Base-by-base conservation (phyloP, 64 coral and sea anemone species). In the Cladopsammia gracilis region DNA sequence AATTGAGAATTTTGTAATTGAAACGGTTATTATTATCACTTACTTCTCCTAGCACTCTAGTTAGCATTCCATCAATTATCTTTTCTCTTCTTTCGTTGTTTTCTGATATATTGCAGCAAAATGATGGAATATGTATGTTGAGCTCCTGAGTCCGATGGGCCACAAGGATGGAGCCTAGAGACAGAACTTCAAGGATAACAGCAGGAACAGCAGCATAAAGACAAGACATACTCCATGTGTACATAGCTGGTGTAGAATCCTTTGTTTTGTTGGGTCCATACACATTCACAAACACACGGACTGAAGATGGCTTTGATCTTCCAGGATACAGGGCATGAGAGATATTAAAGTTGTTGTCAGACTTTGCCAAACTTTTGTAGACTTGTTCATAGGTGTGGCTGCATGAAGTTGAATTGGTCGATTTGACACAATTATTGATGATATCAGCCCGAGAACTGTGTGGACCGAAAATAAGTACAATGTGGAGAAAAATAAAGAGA, bases 171-270 rank as follows among this genome's bases (percentile, higher is more conserved):
- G 79, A 60, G 9, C 79, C 79, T n/a, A 83, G 58, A 4, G 79
- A 83, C 79, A 64, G 64, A 59, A 83, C 59, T 26, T 83, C 79
- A 1, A 83, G 59, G 1, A 65, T 7, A 1, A 65, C 10, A 20
- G 59, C 14, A 64, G 79, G 79, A 9, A 83, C 13, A 15, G 79
- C 57, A 6, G 44, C 58, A 64, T 83, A 83, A 16, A 83, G 16
- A 11, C 79, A 83, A n/a, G 79, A 83, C 18, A 83, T 62, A 62
- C 79, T 83, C 79, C 79, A 83, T 20, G 58, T 64, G 79, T 82
- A 82, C 3, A 11, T 16, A 43, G 58, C 79, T 15, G 58, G 79
- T 62, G 4, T 26, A 24, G 49, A 59, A 20, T 64, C 20, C 15
- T 64, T 64, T 22, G 58, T 22, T 42, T 82, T 62, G 59, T 46